Evolutionary conservation across 2,797 vertebrate genomes (phyloP), one percentile per base, ranked within the genome.

Genomic region (Scolopax bukidnonensis): DNA sequence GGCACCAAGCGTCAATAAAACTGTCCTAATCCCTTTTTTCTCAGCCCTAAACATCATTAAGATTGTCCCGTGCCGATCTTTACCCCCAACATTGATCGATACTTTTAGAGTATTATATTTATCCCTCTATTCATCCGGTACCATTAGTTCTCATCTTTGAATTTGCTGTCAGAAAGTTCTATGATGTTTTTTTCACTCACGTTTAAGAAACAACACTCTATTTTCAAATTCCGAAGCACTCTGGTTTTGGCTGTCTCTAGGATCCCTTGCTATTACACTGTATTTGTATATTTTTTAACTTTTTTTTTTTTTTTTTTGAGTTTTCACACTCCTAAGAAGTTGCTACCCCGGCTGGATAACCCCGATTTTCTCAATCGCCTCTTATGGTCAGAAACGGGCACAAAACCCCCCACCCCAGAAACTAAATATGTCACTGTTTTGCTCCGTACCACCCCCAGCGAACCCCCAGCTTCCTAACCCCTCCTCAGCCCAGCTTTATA

Each of bases 401-500:
- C 48, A 40, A 38, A 28, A 40, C 40, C 40, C 40, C 40, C 1
- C 28, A 41, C 10, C 21, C 12, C 38, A 9, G 4, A 41, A 61
- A 10, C 36, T 0, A 20, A 47, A 24, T 2, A 45, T 10, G 20
- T 38, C 4, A 9, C 3, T 3, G 3, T 20, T 33, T 25, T 3
- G 12, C 36, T 17, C 51, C 11, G 28, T 1, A 32, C 11, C 19
- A 21, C 47, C 0, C 36, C 36, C 36, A 36, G 28, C 3, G 10
- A 25, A 40, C 30, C 63, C 51, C 2, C 0, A 32, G 0, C 45
- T 24, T 8, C 65, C 2, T 8, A 41, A 18, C 27, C 43, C 30
- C 11, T 7, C 38, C 27, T 5, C 0, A 0, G 40, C 28, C 2
- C 18, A 2, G 10, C 51, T 16, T 24, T 2, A 13, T 0, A 8